Evolutionary conservation across 2,888 invertebrate genomes (phyloP).

Genomic region (Andrena marginata): DNA sequence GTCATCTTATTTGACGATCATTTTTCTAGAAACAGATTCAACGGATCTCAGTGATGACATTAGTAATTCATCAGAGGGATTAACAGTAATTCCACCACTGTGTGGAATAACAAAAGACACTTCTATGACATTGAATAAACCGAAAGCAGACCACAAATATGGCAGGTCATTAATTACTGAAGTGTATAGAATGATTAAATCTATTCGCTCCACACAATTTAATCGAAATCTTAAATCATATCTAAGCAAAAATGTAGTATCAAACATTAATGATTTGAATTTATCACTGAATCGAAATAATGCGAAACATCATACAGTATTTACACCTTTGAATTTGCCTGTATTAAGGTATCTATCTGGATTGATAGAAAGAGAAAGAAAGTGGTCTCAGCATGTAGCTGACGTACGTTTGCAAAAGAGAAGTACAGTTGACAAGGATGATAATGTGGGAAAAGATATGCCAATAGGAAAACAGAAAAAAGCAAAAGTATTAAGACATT

Average conservation of each 20-base stretch:
- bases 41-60: not conserved
- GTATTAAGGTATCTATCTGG: not conserved
- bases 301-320: not conserved
- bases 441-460: not conserved
- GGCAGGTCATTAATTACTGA: not conserved
- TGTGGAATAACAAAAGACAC: not conserved
- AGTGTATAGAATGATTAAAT: not conserved
- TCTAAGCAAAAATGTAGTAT: not conserved
- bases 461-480: slow-evolving; percentile 31
- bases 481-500: slow-evolving; percentile 28
- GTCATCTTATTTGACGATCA: not conserved
- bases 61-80: not conserved
- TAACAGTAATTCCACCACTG: not conserved
- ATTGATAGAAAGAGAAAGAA: not conserved
- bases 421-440: not conserved
- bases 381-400: not conserved
- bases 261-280: not conserved
- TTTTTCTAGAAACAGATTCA: slow-evolving; percentile 16
- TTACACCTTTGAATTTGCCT: too few species aligned
- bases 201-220: not conserved
- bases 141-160: not conserved
- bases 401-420: not conserved
- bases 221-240: not conserved
- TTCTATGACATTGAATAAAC: not conserved
- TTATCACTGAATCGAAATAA: not conserved